Base-by-base conservation (phyloP, 2,797 vertebrate species). In the Pristis pectinata region DNA sequence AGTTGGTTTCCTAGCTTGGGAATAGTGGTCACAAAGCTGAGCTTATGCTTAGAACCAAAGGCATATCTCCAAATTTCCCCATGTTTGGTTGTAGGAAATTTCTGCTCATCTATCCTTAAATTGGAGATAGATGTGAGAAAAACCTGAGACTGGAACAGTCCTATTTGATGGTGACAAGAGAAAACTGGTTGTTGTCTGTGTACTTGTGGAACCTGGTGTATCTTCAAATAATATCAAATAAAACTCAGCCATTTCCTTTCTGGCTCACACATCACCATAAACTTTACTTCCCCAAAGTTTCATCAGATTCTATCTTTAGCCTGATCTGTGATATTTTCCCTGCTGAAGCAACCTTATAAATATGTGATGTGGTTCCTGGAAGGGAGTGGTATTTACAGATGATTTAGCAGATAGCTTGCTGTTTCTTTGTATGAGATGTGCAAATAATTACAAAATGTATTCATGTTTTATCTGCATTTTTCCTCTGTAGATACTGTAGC, bases 401-500 rank as follows among this genome's bases (percentile, higher is more conserved):
- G 10, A 67, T 67, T 64, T 91, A 27, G 10, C 72, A 27, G 72
- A 49, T 83, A 34, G 53, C 94, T 94, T 53, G 49, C 22, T 67
- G 41, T n/a, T 70, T 92, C 34, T 94, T 4, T 70, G 53, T 30
- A 24, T 67, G 27, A 24, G 34, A 41, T 93, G 2, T 95, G 17
- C 30, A 72, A 34, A 34, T 72, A 72, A 53, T 74, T 56, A 67
- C 24, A 41, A 91, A 24, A 53, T 27, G 7, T 64, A 59, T 87
- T 82, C 41, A 85, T 85, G 74, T 34, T 77, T 61, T 82, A 17
- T 64, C 15, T 72, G 44, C 27, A 8, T 92, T 41, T 94, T 94
- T 44, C 27, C 24, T 74, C 95, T 95, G 61, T 94, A 98, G 98
- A 82, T 98, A 98, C 96, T 98, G 98, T 96, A 97, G 96, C 95